phyloP scores from a whole-genome alignment of 2,797 vertebrate genomes.

The Pseudochirops cupreus region DNA sequence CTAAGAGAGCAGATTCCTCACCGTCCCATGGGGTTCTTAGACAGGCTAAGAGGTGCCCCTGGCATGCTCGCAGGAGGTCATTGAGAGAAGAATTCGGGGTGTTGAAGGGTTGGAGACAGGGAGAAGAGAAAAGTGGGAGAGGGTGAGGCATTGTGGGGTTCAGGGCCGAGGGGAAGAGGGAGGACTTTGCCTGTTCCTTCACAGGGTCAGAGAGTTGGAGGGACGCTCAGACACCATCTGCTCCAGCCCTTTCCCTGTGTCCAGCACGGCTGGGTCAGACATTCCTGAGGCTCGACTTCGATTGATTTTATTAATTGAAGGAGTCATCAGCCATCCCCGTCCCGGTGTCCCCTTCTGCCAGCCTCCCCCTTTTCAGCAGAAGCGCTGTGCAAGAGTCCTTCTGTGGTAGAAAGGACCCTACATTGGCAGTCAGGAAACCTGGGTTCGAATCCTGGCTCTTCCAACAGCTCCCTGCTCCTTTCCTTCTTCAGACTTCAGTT shows the following conservation, averaged over 20 bases:
- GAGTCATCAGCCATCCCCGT: not conserved
- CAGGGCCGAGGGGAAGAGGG: accelerated
- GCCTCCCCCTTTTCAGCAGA: not conserved
- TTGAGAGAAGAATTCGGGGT: not conserved
- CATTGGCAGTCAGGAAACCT: not conserved
- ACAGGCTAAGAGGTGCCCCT: not conserved
- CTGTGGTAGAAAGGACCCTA: not conserved
- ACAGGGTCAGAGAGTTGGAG: not conserved
- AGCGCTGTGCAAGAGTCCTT: not conserved
- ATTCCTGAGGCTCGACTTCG: not conserved
- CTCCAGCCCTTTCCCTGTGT: not conserved
- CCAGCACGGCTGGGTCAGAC: not conserved
- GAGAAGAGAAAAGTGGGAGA: not conserved
- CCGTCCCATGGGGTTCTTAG: not conserved
- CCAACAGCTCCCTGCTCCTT: not conserved
- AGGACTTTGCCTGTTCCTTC: not conserved
- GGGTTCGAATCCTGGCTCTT: not conserved
- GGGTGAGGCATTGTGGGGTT: not conserved
- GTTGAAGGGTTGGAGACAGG: not conserved
- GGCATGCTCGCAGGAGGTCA: not conserved
- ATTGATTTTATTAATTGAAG: not conserved
- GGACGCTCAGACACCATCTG: not conserved
- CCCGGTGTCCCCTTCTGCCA: not conserved
- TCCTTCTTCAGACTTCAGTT: not conserved
- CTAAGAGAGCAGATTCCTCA: not conserved